Evolutionary conservation across 64 coral and sea anemone species (phyloP).

Genomic region (Stylophora pistillata): DNA sequence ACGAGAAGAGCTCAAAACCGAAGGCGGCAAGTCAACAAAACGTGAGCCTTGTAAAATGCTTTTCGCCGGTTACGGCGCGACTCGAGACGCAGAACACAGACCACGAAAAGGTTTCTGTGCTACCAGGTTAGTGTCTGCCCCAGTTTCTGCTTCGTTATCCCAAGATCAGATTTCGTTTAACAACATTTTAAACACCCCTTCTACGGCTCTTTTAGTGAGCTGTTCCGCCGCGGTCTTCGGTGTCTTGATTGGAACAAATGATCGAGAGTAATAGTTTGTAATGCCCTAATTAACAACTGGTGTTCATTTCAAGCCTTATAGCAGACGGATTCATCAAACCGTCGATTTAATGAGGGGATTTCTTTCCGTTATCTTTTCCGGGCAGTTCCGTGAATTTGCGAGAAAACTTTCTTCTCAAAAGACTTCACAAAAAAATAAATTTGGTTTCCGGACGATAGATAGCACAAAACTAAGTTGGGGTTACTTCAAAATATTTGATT

Average conservation of each 20-base stretch:
- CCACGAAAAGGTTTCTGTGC: background rate
- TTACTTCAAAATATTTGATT: conserved; percentile 43
- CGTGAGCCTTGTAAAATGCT: background rate
- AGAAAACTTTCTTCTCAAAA: background rate
- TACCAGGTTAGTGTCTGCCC: conserved; percentile 1
- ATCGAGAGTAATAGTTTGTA: conserved; percentile 75
- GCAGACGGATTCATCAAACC: background rate
- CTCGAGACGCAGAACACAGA: background rate
- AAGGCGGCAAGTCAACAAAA: background rate
- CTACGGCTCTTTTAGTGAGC: background rate
- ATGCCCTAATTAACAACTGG: conserved; percentile 89
- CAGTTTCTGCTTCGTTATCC: conserved; percentile 22
- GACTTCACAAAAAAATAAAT: background rate
- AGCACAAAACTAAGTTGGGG: background rate
- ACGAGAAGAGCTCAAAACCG: conserved; percentile 66
- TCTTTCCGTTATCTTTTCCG: background rate
- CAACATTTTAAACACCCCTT: conserved; percentile 16
- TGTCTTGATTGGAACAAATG: conserved; percentile 56
- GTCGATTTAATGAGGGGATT: conserved; percentile 23
- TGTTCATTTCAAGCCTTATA: conserved; percentile 80
- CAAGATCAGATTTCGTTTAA: conserved; percentile 36
- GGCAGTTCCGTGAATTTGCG: background rate
- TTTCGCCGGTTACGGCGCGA: background rate
- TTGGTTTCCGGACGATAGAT: background rate
- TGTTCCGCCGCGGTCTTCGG: background rate